Evolutionary conservation across 2,113 vertebrate genomes (phyloP).

Genomic region (Brienomyrus brachyistius): DNA sequence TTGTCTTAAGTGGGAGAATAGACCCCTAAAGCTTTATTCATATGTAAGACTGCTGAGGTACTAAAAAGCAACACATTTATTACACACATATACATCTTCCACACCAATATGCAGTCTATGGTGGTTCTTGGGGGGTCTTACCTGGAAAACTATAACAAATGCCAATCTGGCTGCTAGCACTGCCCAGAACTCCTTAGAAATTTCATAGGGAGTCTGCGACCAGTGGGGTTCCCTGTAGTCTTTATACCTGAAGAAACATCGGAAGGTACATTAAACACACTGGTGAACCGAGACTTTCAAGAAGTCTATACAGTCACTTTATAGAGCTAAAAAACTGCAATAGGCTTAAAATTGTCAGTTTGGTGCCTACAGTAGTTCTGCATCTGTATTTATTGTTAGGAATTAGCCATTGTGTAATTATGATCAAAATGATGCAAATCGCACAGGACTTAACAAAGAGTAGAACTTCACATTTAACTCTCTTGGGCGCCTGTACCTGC

Average conservation of each 20-base stretch:
- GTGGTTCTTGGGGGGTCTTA: constrained; percentile 36
- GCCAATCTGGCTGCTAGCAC: constrained; percentile 87
- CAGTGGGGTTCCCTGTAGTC: constrained; percentile 93
- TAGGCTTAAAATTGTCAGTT: background rate
- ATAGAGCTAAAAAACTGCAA: background rate
- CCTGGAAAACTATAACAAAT: constrained; percentile 97
- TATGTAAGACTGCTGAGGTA: background rate
- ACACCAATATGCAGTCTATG: background rate
- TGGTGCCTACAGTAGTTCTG: background rate
- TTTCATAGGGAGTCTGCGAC: constrained; percentile 81
- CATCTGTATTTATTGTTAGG: background rate
- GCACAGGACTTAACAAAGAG: background rate
- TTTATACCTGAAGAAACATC: constrained; percentile 74
- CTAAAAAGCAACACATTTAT: background rate
- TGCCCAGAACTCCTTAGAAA: constrained; percentile 94
- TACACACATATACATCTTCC: background rate
- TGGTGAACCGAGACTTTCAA: background rate
- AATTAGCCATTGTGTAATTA: background rate
- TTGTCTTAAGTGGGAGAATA: background rate
- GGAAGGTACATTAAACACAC: background rate
- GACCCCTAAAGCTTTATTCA: background rate
- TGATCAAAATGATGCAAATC: background rate
- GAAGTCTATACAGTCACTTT: background rate
- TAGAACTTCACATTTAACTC: background rate
- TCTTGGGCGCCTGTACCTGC: constrained; percentile 69